Conservation (phyloP, 2,888 invertebrate species). For the Chloroclysta siterata region DNA sequence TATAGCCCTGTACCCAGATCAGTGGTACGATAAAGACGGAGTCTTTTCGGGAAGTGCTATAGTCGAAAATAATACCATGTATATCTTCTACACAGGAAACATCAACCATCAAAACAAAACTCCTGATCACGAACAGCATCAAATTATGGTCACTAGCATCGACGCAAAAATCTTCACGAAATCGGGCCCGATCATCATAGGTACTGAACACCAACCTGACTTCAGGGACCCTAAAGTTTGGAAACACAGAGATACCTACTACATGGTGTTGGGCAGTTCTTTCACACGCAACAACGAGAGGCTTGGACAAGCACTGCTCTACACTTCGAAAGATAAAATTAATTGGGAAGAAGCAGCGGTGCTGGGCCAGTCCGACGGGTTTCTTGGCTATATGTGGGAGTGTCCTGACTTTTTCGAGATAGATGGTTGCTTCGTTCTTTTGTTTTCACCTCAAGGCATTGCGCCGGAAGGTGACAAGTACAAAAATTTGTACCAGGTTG, state of each 20-base stretch:
- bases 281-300: constrained; percentile 50
- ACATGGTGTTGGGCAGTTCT: constrained; percentile 76
- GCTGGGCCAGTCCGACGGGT: constrained; percentile 63
- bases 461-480: constrained; percentile 42
- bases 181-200: constrained; percentile 63
- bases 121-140: constrained; percentile 61
- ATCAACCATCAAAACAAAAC: constrained; percentile 54
- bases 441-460: constrained; percentile 77
- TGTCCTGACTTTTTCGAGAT: constrained; percentile 81
- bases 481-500: constrained; percentile 67
- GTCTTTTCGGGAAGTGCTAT: constrained; percentile 81
- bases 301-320: constrained; percentile 66
- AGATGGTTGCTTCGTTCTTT: constrained; percentile 61
- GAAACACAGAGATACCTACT: constrained; percentile 64
- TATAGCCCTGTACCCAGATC: constrained; percentile 75
- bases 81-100: constrained; percentile 72
- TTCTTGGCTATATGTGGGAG: constrained; percentile 77
- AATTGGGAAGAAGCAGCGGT: constrained; percentile 61
- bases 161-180: constrained; percentile 69
- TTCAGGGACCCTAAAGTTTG: constrained; percentile 81
- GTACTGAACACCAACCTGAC: constrained; percentile 62
- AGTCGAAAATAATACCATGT: constrained; percentile 63
- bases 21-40: constrained; percentile 64
- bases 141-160: constrained; percentile 63
- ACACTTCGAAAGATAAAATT: constrained; percentile 61